Base-by-base conservation (phyloP, 2,888 invertebrate genomes). In the Microdon myrmicae region DNA sequence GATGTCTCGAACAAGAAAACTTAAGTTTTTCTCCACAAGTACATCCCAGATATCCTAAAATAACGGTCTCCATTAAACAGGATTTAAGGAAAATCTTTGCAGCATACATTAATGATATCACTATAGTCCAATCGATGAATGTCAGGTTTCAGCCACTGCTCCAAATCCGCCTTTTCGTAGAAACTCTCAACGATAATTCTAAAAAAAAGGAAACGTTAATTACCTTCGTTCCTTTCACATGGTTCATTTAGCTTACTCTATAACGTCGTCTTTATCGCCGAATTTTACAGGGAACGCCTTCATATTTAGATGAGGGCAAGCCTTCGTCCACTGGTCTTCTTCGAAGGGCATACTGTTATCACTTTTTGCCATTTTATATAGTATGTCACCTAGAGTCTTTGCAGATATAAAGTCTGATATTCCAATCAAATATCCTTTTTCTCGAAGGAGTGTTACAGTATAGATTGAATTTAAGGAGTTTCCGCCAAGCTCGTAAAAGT, bases 121-220 rank as follows among this genome's bases (percentile, higher is more conserved):
- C 82, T 82, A 76, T 92, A 93, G 75, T 92, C 91, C 0, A 81
- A 77, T 4, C 84, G 82, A 5, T 83, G 79, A 10, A 92, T 86
- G 54, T 87, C 85, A 2, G 89, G 87, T 64, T 86, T 85, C 9
- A 92, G 75, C 85, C 89, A 92, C 73, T 86, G 86, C 73, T 94
- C 94, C 69, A 94, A 74, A 74, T 94, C 93, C 0, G 92, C 93
- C 79, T 93, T 94, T 72, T 86, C 86, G 77, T 90, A 90, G 80
- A 94, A 94, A 74, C 93, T 93, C 3, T 88, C 86, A 0, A 90
- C 88, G 59, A 94, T 88, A 81, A 93, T 92, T 53, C 92, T 92
- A 76, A 19, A 78, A 80, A 35, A 29, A 39, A 22, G 4, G 8
- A 31, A 5, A 23, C 35, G 9, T 14, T 17, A 17, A 51, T 5